Evolutionary conservation across 2,888 invertebrate species (phyloP), one percentile per base, ranked within the genome.

Genomic region (Campoletis raptor): DNA sequence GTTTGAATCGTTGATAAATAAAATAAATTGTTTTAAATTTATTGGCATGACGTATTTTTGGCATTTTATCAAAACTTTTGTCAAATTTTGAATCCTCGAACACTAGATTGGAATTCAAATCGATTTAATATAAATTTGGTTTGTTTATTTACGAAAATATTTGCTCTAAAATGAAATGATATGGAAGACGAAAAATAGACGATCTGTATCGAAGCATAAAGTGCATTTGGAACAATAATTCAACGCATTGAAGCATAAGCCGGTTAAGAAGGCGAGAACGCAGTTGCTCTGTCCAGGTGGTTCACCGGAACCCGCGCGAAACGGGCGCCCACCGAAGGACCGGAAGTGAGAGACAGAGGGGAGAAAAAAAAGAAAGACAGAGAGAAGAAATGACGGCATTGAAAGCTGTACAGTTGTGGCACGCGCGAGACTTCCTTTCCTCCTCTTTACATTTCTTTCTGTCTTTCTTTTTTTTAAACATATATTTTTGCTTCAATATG

Each of bases 231-330:
- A 21, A 12, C 42, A 42, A 42, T 69, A 69, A 69, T 74, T 48
- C 30, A 24, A 48, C 8, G n/a, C 30, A 42, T 30, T 36, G 36
- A 15, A 72, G 73, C 74, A 76, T 64, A 10, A 40, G 70, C 40
- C 40, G 57, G 61, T 76, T 42, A 45, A 83, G 76, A 64, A 45
- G 24, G 54, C 70, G 57, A 83, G 76, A 85, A 72, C 48, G 42
- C 82, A 70, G 81, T 81, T 78, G 79, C 30, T 45, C 52, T 54
- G 85, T 87, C 89, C 89, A 89, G 89, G 88, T 89, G 89, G 85
- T 76, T 74, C 77, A 84, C 80, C 87, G 83, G 87, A 84, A 87
- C 85, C 85, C 85, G 83, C 81, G 86, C 77, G 84, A 85, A 84
- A 86, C 81, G 84, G 84, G 83, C 67, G 81, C 78, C 81, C 86